These are phyloP conservation scores for Magallana angulata DNA, from an alignment of 1,140 invertebrate genomes.

Conservation along the genomic window DNA sequence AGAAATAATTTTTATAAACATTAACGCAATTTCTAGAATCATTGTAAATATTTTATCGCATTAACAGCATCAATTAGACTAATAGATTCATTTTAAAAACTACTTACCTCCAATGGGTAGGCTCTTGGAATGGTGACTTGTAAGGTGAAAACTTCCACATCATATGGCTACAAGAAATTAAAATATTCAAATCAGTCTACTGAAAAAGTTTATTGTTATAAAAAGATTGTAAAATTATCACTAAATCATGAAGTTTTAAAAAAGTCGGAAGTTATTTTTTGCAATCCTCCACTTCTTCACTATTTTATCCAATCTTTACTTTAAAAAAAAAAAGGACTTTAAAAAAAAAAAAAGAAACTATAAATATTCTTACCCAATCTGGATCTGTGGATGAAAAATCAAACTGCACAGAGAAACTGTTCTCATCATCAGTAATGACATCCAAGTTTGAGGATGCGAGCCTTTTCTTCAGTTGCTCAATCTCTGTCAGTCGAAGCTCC, in stretches of 20 bases:
- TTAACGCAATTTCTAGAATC: no score
- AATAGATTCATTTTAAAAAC: background rate
- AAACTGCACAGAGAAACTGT: conserved; percentile 55
- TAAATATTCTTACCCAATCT: conserved; percentile 69
- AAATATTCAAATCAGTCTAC: background rate
- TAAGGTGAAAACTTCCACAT: conserved; percentile 71
- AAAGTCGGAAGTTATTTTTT: no score
- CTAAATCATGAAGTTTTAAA: no score
- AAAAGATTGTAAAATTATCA: no score
- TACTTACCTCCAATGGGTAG: conserved; percentile 70
- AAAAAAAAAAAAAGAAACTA: background rate
- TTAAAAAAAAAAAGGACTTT: no score
- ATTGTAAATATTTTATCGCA: no score
- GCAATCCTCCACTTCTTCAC: no score
- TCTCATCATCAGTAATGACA: conserved; percentile 54
- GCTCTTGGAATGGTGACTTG: conserved; percentile 62
- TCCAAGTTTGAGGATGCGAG: conserved; percentile 62
- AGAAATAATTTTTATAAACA: background rate
- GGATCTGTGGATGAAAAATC: conserved; percentile 70
- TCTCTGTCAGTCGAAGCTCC: conserved; percentile 63
- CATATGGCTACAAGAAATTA: conserved; percentile 72
- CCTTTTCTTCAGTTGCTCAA: conserved; percentile 67
- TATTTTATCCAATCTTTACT: no score
- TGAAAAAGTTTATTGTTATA: no score
- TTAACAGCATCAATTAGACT: no score